Evolutionary conservation across 2,113 vertebrate genomes (phyloP).

Genomic region (Aix galericulata): DNA sequence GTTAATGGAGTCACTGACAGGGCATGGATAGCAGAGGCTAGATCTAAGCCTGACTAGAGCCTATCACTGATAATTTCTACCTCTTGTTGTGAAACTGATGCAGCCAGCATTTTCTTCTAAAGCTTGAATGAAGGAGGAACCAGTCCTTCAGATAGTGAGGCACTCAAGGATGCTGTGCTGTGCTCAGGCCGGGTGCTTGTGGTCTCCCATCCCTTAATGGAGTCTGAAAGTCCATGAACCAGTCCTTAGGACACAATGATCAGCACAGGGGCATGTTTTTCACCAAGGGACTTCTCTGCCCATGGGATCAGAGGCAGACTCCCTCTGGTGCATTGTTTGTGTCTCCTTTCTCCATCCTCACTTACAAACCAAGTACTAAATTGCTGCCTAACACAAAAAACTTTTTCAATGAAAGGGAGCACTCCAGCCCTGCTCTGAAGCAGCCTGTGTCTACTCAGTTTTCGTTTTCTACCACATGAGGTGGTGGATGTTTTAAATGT

Average conservation of each 20-base stretch:
- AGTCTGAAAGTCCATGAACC: rapidly evolving
- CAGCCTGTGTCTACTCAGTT: neutral
- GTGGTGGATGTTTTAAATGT: neutral
- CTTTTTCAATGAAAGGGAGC: neutral
- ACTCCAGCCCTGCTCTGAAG: neutral
- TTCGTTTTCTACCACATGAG: neutral
- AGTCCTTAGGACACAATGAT: neutral
- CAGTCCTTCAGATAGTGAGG: rapidly evolving
- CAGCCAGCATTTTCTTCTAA: rapidly evolving
- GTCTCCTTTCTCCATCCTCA: neutral
- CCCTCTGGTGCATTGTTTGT: neutral
- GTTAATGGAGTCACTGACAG: neutral
- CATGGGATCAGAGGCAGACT: neutral
- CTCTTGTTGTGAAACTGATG: neutral
- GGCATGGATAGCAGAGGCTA: neutral
- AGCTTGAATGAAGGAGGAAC: neutral
- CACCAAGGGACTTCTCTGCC: neutral
- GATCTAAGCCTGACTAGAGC: neutral
- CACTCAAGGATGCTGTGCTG: rapidly evolving
- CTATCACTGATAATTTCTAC: neutral
- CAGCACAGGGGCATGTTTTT: neutral
- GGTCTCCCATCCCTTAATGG: neutral
- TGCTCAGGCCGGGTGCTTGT: neutral
- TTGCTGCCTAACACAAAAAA: neutral
- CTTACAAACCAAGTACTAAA: neutral